Percentiles rank a stretch among this genome's conserved stretches.
Conservation (phyloP, 2,113 vertebrate genomes). For the Mus pahari region DNA sequence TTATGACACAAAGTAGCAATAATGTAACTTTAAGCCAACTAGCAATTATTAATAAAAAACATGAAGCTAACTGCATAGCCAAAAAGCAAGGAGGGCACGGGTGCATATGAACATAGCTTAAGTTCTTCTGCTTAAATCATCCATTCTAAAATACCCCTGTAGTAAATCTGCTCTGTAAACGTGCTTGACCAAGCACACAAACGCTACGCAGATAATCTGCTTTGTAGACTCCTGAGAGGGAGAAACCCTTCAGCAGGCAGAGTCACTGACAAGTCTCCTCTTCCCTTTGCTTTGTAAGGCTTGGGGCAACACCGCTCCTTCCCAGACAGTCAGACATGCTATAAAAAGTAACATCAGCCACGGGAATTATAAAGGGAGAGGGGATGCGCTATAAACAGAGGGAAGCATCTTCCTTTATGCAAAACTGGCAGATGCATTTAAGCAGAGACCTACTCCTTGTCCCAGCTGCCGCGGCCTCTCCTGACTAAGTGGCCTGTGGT, state of each 20-base stretch:
- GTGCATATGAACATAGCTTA: not conserved
- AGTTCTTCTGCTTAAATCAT: conserved; percentile 47
- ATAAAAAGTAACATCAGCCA: conserved; percentile 86
- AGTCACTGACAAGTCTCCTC: conserved; percentile 77
- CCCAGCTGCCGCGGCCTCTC: conserved; percentile 79
- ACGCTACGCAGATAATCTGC: conserved; percentile 6
- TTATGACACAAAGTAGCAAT: not conserved
- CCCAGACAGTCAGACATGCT: conserved; percentile 82
- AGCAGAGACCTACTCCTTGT: conserved; percentile 83
- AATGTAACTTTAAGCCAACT: conserved; percentile 37
- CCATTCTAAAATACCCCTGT: conserved; percentile 41
- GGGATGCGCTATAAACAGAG: conserved; percentile 85
- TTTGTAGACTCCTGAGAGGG: conserved; percentile 65
- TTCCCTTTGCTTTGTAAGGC: conserved; percentile 75
- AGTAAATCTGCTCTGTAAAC: not conserved
- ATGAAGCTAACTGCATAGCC: conserved; percentile 41
- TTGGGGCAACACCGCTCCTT: conserved; percentile 63
- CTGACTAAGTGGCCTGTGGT: conserved; percentile 80
- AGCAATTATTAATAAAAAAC: conserved; percentile 45
- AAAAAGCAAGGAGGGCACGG: not conserved
- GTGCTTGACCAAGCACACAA: not conserved
- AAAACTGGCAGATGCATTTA: conserved; percentile 86
- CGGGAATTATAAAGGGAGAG: conserved; percentile 86
- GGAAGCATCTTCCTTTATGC: conserved; percentile 86
- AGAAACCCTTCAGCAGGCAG: conserved; percentile 46